phyloP scores from a whole-genome alignment of 1,140 invertebrate genomes.

The Hyphantria cunea region DNA sequence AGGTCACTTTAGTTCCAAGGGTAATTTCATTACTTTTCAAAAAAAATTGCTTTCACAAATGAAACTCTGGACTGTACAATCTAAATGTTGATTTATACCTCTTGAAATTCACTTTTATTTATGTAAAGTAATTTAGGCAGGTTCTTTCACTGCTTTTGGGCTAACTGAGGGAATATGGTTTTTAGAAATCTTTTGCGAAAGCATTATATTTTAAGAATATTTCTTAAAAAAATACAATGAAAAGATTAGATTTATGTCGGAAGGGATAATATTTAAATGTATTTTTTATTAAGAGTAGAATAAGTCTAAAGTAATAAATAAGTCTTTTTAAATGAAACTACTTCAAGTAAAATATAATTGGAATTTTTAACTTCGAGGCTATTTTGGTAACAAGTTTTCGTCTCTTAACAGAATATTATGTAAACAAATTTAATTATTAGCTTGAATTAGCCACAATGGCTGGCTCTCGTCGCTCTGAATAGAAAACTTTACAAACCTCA shows the following conservation, averaged over 20 bases:
- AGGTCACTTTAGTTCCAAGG: conserved; percentile 73
- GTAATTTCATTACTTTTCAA: conserved; percentile 72
- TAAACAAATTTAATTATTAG: conserved; percentile 78
- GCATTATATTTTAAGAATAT: too few relatives aligned
- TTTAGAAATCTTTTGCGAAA: conserved; percentile 12
- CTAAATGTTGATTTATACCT: conserved; percentile 52
- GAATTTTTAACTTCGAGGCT: conserved; percentile 30
- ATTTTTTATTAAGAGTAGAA: too few relatives aligned
- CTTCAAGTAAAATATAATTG: conserved; percentile 31
- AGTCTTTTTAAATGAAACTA: too few relatives aligned
- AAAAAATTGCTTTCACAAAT: conserved; percentile 59
- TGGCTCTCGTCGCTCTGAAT: conserved; percentile 57
- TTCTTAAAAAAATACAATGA: too few relatives aligned
- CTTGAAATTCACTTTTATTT: conserved; percentile 40
- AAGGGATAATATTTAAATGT: too few relatives aligned
- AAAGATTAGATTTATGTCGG: too few relatives aligned
- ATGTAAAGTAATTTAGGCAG: conserved; percentile 35
- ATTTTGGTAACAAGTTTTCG: conserved; percentile 42
- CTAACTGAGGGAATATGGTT: conserved; percentile 19
- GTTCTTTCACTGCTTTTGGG: conserved; percentile 24
- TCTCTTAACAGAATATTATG: conserved; percentile 60
- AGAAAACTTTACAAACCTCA: conserved; percentile 65
- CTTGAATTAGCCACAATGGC: conserved; percentile 75
- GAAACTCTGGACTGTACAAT: conserved; percentile 52
- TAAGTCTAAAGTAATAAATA: too few relatives aligned